These are phyloP conservation scores for Peromyscus leucopus DNA, from an alignment of 2,113 vertebrate genomes.

Conservation along the genomic window DNA sequence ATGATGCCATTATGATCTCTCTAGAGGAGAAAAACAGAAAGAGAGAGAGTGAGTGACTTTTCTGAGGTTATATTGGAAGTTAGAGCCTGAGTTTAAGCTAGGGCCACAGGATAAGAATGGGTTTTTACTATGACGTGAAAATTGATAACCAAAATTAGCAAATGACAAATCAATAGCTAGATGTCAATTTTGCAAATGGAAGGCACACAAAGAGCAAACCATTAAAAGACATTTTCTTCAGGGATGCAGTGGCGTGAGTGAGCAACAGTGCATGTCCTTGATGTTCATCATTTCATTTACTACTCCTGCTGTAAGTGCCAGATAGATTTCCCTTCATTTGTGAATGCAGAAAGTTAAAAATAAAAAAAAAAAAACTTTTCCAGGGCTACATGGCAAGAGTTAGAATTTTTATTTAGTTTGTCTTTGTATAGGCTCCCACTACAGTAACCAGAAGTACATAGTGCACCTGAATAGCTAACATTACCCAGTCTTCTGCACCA, in stretches of 20 bases:
- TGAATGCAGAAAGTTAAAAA: background rate
- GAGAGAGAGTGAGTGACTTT: constrained; percentile 21
- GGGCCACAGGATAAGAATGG: background rate
- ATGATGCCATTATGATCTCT: background rate
- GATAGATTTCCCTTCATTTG: background rate
- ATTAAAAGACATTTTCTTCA: background rate
- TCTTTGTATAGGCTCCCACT: background rate
- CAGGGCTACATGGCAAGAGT: background rate
- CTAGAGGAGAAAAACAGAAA: background rate
- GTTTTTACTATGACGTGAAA: background rate
- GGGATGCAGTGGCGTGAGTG: background rate
- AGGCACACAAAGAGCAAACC: background rate
- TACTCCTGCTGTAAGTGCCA: background rate
- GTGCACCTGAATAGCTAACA: background rate
- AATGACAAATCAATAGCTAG: background rate
- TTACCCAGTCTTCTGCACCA: background rate
- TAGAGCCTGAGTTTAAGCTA: background rate
- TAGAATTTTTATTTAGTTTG: background rate
- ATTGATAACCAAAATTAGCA: background rate
- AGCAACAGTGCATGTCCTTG: background rate
- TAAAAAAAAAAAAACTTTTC: background rate
- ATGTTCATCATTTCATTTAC: background rate
- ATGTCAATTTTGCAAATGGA: background rate
- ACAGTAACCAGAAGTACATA: accelerated
- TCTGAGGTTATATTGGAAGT: background rate